These are phyloP conservation scores for Melopsittacus undulatus DNA, from an alignment of 2,797 vertebrate genomes.

Conservation along the genomic window DNA sequence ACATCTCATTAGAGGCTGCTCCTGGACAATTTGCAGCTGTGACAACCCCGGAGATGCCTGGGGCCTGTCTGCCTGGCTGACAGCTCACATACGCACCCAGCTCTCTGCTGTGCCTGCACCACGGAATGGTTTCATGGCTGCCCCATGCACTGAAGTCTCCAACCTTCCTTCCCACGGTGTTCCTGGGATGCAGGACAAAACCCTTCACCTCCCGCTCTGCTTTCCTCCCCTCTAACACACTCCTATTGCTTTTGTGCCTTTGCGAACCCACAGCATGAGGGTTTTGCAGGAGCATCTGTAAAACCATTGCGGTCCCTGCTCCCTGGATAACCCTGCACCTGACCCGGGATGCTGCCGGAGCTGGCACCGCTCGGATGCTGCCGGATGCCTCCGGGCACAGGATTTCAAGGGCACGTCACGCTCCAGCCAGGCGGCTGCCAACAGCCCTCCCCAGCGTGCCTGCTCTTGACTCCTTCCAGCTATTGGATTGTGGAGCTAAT, in stretches of 20 bases:
- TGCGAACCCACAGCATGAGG: neutral
- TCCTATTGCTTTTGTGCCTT: accelerated
- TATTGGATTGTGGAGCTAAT: neutral
- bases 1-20: neutral
- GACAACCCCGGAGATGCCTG: neutral
- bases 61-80: slow-evolving; percentile 14
- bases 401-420: slow-evolving; percentile 22
- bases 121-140: accelerated
- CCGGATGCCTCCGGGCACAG: neutral
- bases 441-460: neutral
- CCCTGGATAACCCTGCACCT: neutral
- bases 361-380: neutral
- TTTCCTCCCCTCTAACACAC: accelerated
- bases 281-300: neutral
- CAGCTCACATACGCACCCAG: neutral
- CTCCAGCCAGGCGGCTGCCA: slow-evolving; percentile 9
- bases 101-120: neutral
- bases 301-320: accelerated
- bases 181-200: neutral
- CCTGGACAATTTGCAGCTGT: slow-evolving; percentile 35
- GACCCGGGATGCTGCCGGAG: neutral
- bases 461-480: neutral
- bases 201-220: neutral
- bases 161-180: neutral
- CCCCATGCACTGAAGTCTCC: accelerated